phyloP scores from a whole-genome alignment of 2,797 vertebrate species.

The Manis pentadactyla region DNA sequence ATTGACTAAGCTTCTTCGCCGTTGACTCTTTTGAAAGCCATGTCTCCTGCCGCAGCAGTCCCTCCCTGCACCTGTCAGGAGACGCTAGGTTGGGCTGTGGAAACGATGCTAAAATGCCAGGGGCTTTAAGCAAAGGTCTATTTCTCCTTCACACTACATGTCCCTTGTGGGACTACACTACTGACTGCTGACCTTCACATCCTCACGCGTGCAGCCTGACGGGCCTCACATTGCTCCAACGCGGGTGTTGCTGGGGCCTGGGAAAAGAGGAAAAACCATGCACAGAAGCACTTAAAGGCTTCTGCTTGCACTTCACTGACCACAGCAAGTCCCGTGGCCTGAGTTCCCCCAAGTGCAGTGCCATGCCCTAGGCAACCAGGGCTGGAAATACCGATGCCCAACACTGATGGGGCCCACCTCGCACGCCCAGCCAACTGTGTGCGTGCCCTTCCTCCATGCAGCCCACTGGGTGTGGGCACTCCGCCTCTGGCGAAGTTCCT shows the following conservation, averaged over 20 bases:
- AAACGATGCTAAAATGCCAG: neutral
- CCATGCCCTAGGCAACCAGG: neutral
- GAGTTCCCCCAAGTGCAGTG: too few relatives aligned
- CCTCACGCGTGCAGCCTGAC: neutral
- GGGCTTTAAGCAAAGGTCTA: neutral
- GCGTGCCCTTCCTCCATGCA: neutral
- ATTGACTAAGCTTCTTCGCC: neutral
- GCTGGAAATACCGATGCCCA: neutral
- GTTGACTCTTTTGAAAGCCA: neutral
- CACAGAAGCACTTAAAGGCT: neutral
- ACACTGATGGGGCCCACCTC: neutral
- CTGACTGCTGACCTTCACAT: neutral
- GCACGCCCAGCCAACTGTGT: neutral
- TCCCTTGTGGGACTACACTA: neutral
- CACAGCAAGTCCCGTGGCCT: neutral
- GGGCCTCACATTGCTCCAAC: neutral
- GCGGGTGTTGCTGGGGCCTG: neutral
- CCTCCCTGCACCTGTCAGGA: neutral
- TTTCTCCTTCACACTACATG: neutral
- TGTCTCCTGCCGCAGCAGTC: neutral
- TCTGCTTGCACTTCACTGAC: neutral
- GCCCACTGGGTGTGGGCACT: neutral
- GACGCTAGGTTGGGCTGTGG: neutral
- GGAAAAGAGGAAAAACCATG: neutral
- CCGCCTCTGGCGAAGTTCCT: neutral